phyloP scores from a whole-genome alignment of 1,140 invertebrate genomes.

The Anthonomus grandis region DNA sequence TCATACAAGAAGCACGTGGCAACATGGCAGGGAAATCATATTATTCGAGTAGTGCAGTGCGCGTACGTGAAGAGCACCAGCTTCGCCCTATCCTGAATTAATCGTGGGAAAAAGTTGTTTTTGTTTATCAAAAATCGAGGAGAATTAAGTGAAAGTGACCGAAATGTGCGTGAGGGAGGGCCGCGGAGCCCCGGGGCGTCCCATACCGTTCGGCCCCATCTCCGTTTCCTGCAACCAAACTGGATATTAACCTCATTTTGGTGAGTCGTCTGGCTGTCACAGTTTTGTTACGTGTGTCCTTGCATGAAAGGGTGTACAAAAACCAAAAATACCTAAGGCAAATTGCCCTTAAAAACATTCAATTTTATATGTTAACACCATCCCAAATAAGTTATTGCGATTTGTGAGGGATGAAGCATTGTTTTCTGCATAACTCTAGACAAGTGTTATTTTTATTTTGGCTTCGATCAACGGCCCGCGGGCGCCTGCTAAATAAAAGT shows the following conservation, averaged over 20 bases:
- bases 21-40: too few relatives aligned
- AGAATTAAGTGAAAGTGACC: slow-evolving; percentile 29
- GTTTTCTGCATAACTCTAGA: not conserved
- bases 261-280: slow-evolving; percentile 36
- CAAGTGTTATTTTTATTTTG: not conserved
- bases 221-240: slow-evolving; percentile 21
- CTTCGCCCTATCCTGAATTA: slow-evolving; percentile 42
- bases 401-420: not conserved
- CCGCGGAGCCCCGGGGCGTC: slow-evolving; percentile 15
- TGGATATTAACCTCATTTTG: slow-evolving; percentile 42
- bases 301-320: slow-evolving; percentile 37
- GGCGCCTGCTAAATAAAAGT: slow-evolving; percentile 29
- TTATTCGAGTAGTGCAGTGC: too few relatives aligned
- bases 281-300: slow-evolving; percentile 41
- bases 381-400: not conserved
- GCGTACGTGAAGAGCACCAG: slow-evolving; percentile 39
- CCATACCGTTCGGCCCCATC: too few relatives aligned
- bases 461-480: slow-evolving; percentile 7
- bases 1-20: too few relatives aligned
- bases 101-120: slow-evolving; percentile 39
- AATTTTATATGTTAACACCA: not conserved
- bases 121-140: slow-evolving; percentile 44
- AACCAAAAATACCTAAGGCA: not conserved
- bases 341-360: not conserved
- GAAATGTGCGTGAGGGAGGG: slow-evolving; percentile 31